These are phyloP conservation scores for Neoniphon sammara DNA, from an alignment of 2,797 vertebrate species.

Conservation along the genomic window DNA sequence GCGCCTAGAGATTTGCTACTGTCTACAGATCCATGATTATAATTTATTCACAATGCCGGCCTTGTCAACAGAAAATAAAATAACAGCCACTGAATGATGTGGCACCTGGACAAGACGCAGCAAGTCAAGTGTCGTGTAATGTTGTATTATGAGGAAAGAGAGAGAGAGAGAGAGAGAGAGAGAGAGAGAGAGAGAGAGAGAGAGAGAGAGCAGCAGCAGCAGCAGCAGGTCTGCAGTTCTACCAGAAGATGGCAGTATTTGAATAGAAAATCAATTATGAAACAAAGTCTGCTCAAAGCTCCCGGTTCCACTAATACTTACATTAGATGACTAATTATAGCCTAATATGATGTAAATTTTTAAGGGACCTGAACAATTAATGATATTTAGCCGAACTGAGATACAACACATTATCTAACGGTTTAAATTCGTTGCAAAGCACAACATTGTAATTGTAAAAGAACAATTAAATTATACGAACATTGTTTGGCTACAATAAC, in stretches of 20 bases:
- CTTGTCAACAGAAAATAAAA: background rate
- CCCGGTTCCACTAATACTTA: too few species aligned
- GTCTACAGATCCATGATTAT: slow-evolving; percentile 3
- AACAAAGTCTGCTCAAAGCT: background rate
- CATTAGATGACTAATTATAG: background rate
- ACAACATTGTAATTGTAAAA: too few species aligned
- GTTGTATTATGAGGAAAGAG: too few species aligned
- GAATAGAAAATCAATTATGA: slow-evolving; percentile 30
- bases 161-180: background rate
- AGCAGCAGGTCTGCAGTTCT: background rate
- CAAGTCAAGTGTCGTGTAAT: background rate
- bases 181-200: background rate
- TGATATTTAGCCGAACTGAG: background rate
- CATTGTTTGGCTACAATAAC: background rate
- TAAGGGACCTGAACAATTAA: background rate
- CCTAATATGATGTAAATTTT: background rate
- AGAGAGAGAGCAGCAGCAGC: too few species aligned
- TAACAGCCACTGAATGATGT: background rate
- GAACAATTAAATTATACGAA: background rate
- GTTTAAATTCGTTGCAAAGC: background rate
- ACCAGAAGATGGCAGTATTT: slow-evolving; percentile 65
- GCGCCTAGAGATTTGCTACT: slow-evolving; percentile 4
- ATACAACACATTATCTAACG: too few species aligned
- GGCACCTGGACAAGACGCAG: background rate
- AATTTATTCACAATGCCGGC: slow-evolving; percentile 6